Percentiles rank a stretch among this genome's conserved stretches.
phyloP scores from a whole-genome alignment of 2,113 vertebrate species.

The Leptodactylus fuscus region DNA sequence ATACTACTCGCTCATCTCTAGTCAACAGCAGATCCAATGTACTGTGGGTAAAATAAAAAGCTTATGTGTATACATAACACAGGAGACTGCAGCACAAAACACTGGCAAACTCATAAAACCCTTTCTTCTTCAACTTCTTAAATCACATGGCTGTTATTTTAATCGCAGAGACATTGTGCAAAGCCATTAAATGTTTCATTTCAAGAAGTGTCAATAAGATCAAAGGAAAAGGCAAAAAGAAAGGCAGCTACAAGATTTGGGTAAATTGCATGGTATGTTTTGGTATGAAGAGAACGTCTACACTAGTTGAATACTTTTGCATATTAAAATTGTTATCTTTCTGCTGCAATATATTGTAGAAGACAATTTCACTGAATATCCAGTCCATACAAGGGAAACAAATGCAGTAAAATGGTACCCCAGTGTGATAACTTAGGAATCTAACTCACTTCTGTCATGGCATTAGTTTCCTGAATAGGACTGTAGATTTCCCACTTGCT shows the following conservation, averaged over 20 bases:
- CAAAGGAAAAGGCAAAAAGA: slow-evolving; percentile 28
- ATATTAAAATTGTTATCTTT: slow-evolving; percentile 1
- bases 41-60: background rate
- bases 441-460: background rate
- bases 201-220: slow-evolving; percentile 36
- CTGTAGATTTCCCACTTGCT: background rate
- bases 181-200: slow-evolving; percentile 38
- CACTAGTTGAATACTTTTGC: background rate
- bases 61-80: background rate
- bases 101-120: slow-evolving; percentile 2
- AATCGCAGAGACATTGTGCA: slow-evolving; percentile 31
- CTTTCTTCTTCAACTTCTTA: slow-evolving; percentile 8
- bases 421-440: background rate
- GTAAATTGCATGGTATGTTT: slow-evolving; percentile 24
- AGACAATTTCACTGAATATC: background rate
- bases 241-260: slow-evolving; percentile 37
- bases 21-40: too few species aligned
- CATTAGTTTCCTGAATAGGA: background rate
- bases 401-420: background rate
- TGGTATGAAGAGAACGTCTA: background rate
- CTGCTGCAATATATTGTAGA: background rate
- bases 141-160: slow-evolving; percentile 32
- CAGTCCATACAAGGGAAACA: background rate
- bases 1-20: too few species aligned
- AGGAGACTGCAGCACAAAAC: background rate